Conservation (phyloP, 2,888 invertebrate species). For the Cosmia pyralina region DNA sequence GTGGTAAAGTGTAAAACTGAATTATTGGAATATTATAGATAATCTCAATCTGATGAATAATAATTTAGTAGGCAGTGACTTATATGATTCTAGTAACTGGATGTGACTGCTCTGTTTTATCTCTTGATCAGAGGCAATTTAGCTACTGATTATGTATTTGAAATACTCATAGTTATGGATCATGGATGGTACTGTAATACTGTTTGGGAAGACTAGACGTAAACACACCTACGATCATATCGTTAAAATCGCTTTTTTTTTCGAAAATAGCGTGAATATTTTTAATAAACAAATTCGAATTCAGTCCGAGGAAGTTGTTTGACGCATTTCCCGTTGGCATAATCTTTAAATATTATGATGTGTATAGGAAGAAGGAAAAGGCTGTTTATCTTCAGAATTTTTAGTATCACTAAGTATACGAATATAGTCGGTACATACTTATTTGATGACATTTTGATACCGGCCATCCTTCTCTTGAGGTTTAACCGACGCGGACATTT, state of each 20-base stretch:
- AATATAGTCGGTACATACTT: neutral
- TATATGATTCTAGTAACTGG: slow-evolving; percentile 13
- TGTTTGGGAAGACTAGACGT: neutral
- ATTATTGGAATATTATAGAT: slow-evolving; percentile 22
- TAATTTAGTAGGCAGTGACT: slow-evolving; percentile 13
- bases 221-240: too few species aligned
- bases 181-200: too few species aligned
- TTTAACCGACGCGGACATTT: neutral
- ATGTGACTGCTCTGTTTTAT: slow-evolving; percentile 4
- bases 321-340: slow-evolving; percentile 51
- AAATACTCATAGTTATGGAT: too few species aligned
- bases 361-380: slow-evolving; percentile 30
- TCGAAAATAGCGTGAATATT: slow-evolving; percentile 1
- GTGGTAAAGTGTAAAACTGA: slow-evolving; percentile 11
- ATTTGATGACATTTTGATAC: slow-evolving; percentile 16
- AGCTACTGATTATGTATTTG: too few species aligned
- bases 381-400: slow-evolving; percentile 32
- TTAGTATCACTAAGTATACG: neutral
- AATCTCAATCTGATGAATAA: slow-evolving; percentile 39
- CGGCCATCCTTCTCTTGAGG: neutral
- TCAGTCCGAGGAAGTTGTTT: slow-evolving; percentile 29
- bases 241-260: neutral
- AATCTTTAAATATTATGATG: slow-evolving; percentile 35
- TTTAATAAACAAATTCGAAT: neutral
- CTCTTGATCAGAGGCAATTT: slow-evolving; percentile 10